Conservation (phyloP, 2,888 invertebrate genomes). For the Pycnomerus fuliginosus region DNA sequence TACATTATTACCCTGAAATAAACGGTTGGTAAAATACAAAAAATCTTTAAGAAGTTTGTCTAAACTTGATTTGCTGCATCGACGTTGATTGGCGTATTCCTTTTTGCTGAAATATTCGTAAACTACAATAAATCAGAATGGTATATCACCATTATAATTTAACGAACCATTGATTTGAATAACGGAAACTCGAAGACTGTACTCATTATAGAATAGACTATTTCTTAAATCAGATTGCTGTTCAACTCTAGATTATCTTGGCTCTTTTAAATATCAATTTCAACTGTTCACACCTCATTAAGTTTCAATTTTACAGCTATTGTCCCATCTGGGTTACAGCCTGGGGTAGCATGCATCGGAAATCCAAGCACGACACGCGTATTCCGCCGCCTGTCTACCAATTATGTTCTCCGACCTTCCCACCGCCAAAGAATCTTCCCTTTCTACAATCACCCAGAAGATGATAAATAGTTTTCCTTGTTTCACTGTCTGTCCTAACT, state of each 20-base stretch:
- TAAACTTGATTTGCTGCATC: no score
- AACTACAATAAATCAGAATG: constrained; percentile 31
- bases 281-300: constrained; percentile 56
- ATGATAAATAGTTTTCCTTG: constrained; percentile 24
- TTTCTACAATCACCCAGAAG: constrained; percentile 13
- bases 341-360: constrained; percentile 51
- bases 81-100: constrained; percentile 14
- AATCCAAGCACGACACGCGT: constrained; percentile 46
- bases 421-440: constrained; percentile 21
- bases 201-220: constrained; percentile 52
- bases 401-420: constrained; percentile 31
- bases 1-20: no score
- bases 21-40: no score
- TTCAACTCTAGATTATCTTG: constrained; percentile 53
- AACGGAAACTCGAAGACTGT: constrained; percentile 42
- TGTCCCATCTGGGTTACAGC: constrained; percentile 55
- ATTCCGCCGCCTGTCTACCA: constrained; percentile 39
- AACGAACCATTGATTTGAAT: constrained; percentile 52
- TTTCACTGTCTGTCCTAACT: constrained; percentile 23
- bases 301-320: constrained; percentile 57
- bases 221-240: constrained; percentile 54
- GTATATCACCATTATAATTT: constrained; percentile 48
- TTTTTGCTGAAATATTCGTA: constrained; percentile 14
- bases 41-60: no score
- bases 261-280: constrained; percentile 57